These are phyloP conservation scores for Conchocele bisecta DNA, from an alignment of 2,888 invertebrate genomes.

Conservation along the genomic window DNA sequence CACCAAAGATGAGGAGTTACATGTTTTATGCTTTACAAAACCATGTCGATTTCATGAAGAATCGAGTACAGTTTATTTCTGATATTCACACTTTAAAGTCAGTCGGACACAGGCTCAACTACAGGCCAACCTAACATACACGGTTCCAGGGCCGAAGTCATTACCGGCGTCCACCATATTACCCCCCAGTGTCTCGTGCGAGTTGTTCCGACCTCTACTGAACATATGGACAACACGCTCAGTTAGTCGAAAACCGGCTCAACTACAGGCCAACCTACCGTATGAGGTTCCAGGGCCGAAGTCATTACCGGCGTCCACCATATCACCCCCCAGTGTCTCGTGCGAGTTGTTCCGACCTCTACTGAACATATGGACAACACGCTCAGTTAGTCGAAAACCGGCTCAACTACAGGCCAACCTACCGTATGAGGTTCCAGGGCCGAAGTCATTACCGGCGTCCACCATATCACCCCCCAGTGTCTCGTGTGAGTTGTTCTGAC, in stretches of 20 bases:
- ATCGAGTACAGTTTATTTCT: too few species aligned
- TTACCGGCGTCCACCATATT: conserved; percentile 94
- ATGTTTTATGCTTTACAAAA: too few species aligned
- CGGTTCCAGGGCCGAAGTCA: conserved; percentile 90
- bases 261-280: conserved; percentile 86
- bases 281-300: conserved; percentile 93
- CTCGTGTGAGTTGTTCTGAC: conserved; percentile 91
- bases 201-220: conserved; percentile 90
- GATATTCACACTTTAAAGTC: too few species aligned
- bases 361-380: too few species aligned
- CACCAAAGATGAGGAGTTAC: too few species aligned
- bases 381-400: too few species aligned
- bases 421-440: conserved; percentile 93
- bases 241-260: too few species aligned
- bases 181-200: conserved; percentile 92
- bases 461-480: conserved; percentile 94
- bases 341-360: conserved; percentile 91
- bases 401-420: too few species aligned
- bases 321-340: conserved; percentile 92
- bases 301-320: conserved; percentile 93
- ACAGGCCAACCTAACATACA: conserved; percentile 90
- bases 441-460: conserved; percentile 91
- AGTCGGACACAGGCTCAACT: too few species aligned
- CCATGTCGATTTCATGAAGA: too few species aligned
- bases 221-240: too few species aligned